Conservation (phyloP, 2,797 vertebrate genomes). For the Sebastiscus albofasciatus region DNA sequence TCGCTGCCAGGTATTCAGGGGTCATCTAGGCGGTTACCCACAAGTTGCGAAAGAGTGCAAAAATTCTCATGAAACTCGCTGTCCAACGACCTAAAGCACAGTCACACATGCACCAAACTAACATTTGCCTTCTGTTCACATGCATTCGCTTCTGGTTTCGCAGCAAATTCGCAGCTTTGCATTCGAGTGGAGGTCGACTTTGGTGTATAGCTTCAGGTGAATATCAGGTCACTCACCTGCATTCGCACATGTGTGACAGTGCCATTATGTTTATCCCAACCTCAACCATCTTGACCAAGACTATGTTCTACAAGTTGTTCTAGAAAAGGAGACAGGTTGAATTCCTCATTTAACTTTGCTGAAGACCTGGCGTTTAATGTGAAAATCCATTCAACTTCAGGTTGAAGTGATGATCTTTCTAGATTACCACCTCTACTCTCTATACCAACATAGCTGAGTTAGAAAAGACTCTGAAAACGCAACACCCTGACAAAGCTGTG, state of each 20-base stretch:
- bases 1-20: no score
- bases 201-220: no score
- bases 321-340: not conserved
- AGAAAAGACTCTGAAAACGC: not conserved
- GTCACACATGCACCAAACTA: no score
- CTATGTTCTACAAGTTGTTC: not conserved
- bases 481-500: not conserved
- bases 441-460: not conserved
- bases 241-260: no score
- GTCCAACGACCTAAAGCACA: no score
- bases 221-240: no score
- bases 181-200: no score
- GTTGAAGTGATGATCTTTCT: not conserved
- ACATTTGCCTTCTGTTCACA: no score
- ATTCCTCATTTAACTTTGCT: not conserved
- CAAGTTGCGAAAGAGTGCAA: not conserved
- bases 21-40: not conserved
- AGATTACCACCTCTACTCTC: not conserved
- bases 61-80: no score
- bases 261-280: no score
- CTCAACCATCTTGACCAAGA: not conserved
- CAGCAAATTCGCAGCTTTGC: no score
- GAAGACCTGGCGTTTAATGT: not conserved
- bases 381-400: not conserved
- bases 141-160: no score